A percentile compares a stretch with the other conserved stretches of the same genome.
Evolutionary conservation across 2,797 vertebrate species (phyloP).

Genomic region (Poecile montanus): DNA sequence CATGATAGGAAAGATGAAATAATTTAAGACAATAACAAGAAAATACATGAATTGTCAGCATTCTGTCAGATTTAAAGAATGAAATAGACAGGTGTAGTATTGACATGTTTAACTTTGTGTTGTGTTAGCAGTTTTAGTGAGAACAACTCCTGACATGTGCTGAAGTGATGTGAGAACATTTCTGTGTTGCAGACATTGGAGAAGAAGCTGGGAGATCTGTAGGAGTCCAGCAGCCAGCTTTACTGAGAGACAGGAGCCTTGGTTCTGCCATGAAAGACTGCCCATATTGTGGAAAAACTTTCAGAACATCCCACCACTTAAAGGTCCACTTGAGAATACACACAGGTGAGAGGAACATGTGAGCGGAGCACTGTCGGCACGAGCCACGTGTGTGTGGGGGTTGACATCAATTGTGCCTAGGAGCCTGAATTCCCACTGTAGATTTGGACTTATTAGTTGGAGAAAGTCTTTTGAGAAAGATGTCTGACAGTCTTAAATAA

Average conservation of each 20-base stretch:
- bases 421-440: constrained; percentile 17
- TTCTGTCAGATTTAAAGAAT: constrained; percentile 89
- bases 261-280: constrained; percentile 96
- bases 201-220: constrained; percentile 91
- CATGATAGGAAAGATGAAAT: constrained; percentile 90
- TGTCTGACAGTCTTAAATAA: constrained; percentile 57
- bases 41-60: constrained; percentile 93
- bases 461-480: constrained; percentile 49
- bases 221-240: constrained; percentile 85
- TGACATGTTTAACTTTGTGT: constrained; percentile 91
- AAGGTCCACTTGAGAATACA: constrained; percentile 99
- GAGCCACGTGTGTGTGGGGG: background rate
- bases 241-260: constrained; percentile 90
- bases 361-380: background rate
- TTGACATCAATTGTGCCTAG: background rate
- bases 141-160: constrained; percentile 85
- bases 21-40: constrained; percentile 86
- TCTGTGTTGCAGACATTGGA: constrained; percentile 90
- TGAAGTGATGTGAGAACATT: constrained; percentile 90
- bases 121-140: constrained; percentile 86
- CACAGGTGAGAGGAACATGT: constrained; percentile 86
- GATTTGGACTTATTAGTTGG: constrained; percentile 36
- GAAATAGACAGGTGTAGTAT: constrained; percentile 85
- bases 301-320: constrained; percentile 98
- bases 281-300: constrained; percentile 97